Evolutionary conservation across 2,888 invertebrate species (phyloP).

Genomic region (Scaptomyza polygonia): DNA sequence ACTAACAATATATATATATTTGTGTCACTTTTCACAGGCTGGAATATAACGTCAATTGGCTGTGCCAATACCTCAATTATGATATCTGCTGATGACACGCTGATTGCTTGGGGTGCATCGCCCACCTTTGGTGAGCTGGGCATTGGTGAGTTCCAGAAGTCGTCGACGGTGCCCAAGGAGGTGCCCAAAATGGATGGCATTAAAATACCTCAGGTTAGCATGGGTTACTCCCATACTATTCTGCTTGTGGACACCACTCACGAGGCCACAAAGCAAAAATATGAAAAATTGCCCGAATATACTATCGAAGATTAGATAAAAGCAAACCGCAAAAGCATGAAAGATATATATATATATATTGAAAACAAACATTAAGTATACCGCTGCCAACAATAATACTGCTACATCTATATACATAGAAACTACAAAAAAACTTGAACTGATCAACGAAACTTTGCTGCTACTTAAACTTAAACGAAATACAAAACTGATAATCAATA

Average conservation of each 20-base stretch:
- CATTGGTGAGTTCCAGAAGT: constrained; percentile 94
- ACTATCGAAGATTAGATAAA: constrained; percentile 82
- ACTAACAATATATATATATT: neutral
- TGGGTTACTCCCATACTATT: constrained; percentile 94
- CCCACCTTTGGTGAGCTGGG: constrained; percentile 97
- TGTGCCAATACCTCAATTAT: constrained; percentile 93
- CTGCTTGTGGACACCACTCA: constrained; percentile 86
- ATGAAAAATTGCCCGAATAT: constrained; percentile 85
- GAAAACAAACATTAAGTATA: constrained; percentile 51
- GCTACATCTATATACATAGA: constrained; percentile 62
- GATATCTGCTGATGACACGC: constrained; percentile 94
- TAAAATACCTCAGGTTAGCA: constrained; percentile 90
- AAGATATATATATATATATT: constrained; percentile 7
- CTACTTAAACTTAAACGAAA: constrained; percentile 64
- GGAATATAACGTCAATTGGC: constrained; percentile 94
- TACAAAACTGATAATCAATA: constrained; percentile 23
- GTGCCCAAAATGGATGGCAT: constrained; percentile 91
- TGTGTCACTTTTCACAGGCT: constrained; percentile 87
- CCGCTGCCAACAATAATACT: constrained; percentile 75
- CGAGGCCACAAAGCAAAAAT: constrained; percentile 86
- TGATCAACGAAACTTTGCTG: constrained; percentile 77
- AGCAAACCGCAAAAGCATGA: constrained; percentile 20
- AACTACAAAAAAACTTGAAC: constrained; percentile 59
- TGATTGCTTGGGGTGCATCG: constrained; percentile 97
- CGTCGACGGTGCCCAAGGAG: constrained; percentile 94